phyloP scores from a whole-genome alignment of 1,140 invertebrate genomes.

The Lepidurus couesii region DNA sequence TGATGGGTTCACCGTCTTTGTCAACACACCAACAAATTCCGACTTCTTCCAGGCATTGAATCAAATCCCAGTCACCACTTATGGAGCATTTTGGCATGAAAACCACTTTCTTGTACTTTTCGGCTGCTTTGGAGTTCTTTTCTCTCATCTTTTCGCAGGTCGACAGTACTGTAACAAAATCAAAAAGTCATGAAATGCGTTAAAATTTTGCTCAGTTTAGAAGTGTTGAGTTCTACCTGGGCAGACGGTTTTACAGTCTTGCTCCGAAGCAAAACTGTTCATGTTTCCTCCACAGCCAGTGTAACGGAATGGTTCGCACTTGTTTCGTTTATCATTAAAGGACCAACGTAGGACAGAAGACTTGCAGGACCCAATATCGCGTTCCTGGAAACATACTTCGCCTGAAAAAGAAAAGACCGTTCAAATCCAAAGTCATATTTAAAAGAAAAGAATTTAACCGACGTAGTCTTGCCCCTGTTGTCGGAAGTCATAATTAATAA shows the following conservation, averaged over 20 bases:
- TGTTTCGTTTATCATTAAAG: constrained; percentile 70
- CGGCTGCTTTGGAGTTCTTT: constrained; percentile 62
- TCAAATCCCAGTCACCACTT: constrained; percentile 67
- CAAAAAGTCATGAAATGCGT: background rate
- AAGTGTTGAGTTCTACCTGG: constrained; percentile 49
- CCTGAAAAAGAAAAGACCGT: constrained; percentile 45
- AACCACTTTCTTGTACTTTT: constrained; percentile 58
- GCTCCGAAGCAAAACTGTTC: constrained; percentile 79
- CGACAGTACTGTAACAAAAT: constrained; percentile 54
- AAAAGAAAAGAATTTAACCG: too few relatives aligned
- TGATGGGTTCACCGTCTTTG: constrained; percentile 67
- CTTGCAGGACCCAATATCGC: constrained; percentile 54
- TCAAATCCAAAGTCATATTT: constrained; percentile 12
- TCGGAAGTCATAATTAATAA: background rate
- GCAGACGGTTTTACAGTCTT: constrained; percentile 75
- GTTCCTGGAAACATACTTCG: constrained; percentile 73
- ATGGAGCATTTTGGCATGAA: constrained; percentile 64
- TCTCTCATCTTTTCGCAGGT: constrained; percentile 69
- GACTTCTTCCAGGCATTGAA: constrained; percentile 73
- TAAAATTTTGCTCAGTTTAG: background rate
- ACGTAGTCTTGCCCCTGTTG: constrained; percentile 22
- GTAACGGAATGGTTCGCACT: constrained; percentile 64
- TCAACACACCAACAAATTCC: constrained; percentile 80
- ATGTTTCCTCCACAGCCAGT: constrained; percentile 72
- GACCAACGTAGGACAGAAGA: constrained; percentile 53